Conservation (phyloP, 2,797 vertebrate species). For the Pteronotus mesoamericanus region DNA sequence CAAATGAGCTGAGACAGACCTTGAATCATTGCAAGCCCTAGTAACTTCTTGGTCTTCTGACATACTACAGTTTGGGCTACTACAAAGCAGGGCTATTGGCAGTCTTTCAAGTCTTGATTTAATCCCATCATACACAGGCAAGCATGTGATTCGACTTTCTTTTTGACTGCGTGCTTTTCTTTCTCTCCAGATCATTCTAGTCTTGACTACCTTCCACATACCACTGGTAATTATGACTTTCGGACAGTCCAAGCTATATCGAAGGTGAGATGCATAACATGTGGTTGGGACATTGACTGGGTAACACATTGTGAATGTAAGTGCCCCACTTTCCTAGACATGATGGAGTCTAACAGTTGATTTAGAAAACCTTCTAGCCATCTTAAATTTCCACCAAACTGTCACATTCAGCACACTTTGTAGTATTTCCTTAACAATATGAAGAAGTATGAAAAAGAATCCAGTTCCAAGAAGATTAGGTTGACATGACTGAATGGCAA, state of each 20-base stretch:
- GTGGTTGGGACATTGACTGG: background rate
- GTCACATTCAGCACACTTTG: background rate
- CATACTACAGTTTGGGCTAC: background rate
- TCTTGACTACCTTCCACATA: slow-evolving; percentile 93
- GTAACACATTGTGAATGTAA: background rate
- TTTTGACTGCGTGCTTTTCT: slow-evolving; percentile 57
- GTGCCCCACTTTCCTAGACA: background rate
- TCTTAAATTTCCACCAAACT: background rate
- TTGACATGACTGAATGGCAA: background rate
- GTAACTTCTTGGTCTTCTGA: background rate
- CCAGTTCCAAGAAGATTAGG: background rate
- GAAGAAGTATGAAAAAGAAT: background rate
- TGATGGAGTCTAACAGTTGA: background rate
- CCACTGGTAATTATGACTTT: slow-evolving; percentile 90
- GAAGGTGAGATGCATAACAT: slow-evolving; percentile 85
- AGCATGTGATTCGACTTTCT: background rate
- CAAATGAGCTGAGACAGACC: background rate
- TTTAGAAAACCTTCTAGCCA: background rate
- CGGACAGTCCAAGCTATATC: slow-evolving; percentile 93
- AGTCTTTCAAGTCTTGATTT: background rate
- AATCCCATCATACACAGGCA: background rate
- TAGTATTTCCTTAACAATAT: background rate
- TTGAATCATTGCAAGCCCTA: background rate
- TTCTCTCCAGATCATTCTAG: slow-evolving; percentile 89
- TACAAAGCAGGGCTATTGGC: background rate